These are phyloP conservation scores for Engystomops pustulosus DNA, from an alignment of 2,113 vertebrate species.

Conservation along the genomic window DNA sequence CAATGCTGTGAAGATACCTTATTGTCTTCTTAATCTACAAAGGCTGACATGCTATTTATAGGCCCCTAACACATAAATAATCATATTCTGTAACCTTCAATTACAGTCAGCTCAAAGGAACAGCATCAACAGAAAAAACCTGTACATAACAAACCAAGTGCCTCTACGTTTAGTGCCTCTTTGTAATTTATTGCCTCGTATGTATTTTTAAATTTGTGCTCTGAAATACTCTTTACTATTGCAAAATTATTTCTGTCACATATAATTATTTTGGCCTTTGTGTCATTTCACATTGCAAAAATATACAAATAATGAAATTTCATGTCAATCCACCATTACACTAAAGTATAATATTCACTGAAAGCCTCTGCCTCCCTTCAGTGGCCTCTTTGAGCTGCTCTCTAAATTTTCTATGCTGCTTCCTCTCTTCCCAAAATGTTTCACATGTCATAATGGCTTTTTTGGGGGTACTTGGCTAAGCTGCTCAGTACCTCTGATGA, in stretches of 20 bases:
- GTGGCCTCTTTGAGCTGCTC: too few species aligned
- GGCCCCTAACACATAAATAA: slow-evolving; percentile 12
- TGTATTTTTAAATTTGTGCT: neutral
- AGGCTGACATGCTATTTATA: slow-evolving; percentile 27
- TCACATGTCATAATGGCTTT: too few species aligned
- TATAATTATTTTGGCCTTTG: too few species aligned
- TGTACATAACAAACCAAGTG: neutral
- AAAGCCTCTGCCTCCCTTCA: too few species aligned
- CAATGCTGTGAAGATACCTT: slow-evolving; percentile 21
- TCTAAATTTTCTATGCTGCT: too few species aligned
- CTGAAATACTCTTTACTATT: neutral
- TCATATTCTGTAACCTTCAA: slow-evolving; percentile 40
- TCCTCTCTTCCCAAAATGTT: too few species aligned
- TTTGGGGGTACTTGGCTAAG: too few species aligned
- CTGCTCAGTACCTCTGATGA: too few species aligned
- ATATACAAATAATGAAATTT: too few species aligned
- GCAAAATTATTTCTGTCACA: neutral
- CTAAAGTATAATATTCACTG: too few species aligned
- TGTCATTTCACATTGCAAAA: too few species aligned
- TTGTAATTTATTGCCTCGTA: neutral
- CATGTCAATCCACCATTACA: too few species aligned
- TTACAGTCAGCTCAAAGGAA: slow-evolving; percentile 28
- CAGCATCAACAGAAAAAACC: neutral
- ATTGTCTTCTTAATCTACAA: slow-evolving; percentile 14
- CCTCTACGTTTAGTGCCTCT: neutral